Evolutionary conservation across 2,113 vertebrate species (phyloP).

Genomic region (Cranoglanis bouderius): DNA sequence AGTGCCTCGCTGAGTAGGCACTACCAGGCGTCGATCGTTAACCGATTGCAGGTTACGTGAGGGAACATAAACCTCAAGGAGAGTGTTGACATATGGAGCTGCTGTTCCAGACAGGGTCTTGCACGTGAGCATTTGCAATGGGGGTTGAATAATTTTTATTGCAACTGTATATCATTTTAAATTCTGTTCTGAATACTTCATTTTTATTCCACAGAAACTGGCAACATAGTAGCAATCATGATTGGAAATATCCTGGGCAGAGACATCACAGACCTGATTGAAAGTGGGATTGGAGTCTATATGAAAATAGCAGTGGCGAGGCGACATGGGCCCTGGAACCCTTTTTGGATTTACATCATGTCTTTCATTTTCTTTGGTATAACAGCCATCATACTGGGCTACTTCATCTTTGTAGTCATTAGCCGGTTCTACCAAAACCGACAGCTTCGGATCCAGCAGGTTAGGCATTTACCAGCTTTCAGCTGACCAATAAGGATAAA

Average conservation of each 20-base stretch:
- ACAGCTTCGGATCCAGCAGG: conserved; percentile 44
- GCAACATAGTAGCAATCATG: conserved; percentile 63
- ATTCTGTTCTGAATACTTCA: neutral
- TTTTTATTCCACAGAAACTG: conserved; percentile 29
- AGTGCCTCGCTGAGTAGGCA: no score
- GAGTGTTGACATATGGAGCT: no score
- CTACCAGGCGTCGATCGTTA: no score
- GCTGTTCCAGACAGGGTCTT: no score
- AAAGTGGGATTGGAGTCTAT: conserved; percentile 56
- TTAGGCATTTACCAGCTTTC: conserved; percentile 5
- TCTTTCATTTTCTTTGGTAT: conserved; percentile 73
- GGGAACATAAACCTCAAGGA: no score
- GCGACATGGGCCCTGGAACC: conserved; percentile 63
- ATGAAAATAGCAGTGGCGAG: conserved; percentile 58
- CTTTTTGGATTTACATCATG: conserved; percentile 73
- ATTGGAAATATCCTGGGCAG: conserved; percentile 65
- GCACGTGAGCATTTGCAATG: no score
- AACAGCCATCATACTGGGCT: conserved; percentile 65
- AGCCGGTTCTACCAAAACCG: conserved; percentile 63
- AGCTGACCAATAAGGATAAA: neutral
- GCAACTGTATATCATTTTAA: no score
- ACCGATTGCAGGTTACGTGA: no score
- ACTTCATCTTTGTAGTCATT: conserved; percentile 69
- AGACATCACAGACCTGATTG: conserved; percentile 57
- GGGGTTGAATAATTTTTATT: no score